A percentile compares a stretch with the other conserved stretches of the same genome.
These are phyloP conservation scores for Phalangium opilio DNA, from an alignment of 2,888 invertebrate genomes.

Conservation along the genomic window DNA sequence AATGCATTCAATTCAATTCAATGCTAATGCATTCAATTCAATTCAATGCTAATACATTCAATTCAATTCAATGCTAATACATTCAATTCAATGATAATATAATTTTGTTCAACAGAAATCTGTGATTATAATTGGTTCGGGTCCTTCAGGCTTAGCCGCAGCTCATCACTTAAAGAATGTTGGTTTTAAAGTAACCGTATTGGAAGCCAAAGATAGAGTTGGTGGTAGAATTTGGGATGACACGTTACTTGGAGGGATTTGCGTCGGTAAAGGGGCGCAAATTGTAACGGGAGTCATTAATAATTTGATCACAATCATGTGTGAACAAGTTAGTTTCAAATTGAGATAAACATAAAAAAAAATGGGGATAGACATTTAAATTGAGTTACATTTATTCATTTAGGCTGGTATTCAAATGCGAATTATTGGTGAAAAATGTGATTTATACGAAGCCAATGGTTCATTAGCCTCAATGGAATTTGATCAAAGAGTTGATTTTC, in stretches of 20 bases:
- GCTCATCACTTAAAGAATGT: conserved; percentile 33
- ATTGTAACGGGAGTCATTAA: conserved; percentile 35
- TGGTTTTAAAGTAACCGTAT: conserved; percentile 32
- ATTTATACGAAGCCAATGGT: conserved; percentile 27
- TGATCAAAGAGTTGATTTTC: conserved; percentile 31
- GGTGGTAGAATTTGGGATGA: conserved; percentile 35
- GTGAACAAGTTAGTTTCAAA: conserved; percentile 30
- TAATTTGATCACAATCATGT: conserved; percentile 35
- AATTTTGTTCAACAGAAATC: conserved; percentile 23
- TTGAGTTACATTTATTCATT: conserved; percentile 3
- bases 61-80: too few species aligned
- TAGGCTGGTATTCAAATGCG: conserved; percentile 19
- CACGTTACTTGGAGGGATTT: conserved; percentile 14
- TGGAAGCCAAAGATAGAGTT: conserved; percentile 32
- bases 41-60: too few species aligned
- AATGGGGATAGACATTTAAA: too few species aligned
- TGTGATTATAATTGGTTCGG: conserved; percentile 35
- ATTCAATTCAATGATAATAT: too few species aligned
- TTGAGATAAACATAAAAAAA: background rate
- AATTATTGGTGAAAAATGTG: conserved; percentile 28
- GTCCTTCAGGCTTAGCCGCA: conserved; percentile 35
- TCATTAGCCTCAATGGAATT: conserved; percentile 23
- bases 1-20: too few species aligned
- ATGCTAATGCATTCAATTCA: too few species aligned
- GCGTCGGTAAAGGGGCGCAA: conserved; percentile 33